Evolutionary conservation across 53 echinoderm and acorn worm species (phyloP).

Genomic region (Apostichopus leukothele): DNA sequence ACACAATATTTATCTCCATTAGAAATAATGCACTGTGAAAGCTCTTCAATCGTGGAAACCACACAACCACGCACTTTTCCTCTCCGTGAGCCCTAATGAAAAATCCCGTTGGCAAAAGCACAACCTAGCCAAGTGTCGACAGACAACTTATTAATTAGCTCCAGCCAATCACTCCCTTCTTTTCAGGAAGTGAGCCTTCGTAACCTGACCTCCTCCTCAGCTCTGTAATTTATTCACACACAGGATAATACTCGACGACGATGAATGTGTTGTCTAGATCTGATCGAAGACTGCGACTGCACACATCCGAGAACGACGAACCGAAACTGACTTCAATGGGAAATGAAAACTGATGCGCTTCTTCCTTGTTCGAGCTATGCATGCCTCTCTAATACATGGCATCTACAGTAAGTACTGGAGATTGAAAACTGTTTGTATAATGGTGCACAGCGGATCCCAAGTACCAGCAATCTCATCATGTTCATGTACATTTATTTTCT

Average conservation of each 20-base stretch:
- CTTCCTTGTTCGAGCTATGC: background rate
- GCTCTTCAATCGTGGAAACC: no score
- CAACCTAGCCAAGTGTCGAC: background rate
- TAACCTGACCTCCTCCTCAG: background rate
- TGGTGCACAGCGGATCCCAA: no score
- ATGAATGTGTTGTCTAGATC: background rate
- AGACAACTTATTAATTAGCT: conserved; percentile 34
- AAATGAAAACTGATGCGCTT: background rate
- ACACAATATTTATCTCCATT: no score
- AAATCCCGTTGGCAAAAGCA: background rate
- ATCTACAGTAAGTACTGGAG: background rate
- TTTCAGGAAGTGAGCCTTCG: conserved; percentile 25
- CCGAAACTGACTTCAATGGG: background rate
- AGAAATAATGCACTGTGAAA: no score
- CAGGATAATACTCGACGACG: no score
- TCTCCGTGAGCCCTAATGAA: background rate
- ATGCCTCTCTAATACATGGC: background rate
- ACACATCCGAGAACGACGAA: background rate
- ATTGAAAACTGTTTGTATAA: no score
- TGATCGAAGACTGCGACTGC: background rate
- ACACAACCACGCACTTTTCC: background rate
- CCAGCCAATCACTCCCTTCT: conserved; percentile 25
- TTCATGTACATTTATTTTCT: no score
- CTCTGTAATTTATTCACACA: background rate
- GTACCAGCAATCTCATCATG: no score